phyloP scores from a whole-genome alignment of 2,797 vertebrate species.

The Scleropages formosus region DNA sequence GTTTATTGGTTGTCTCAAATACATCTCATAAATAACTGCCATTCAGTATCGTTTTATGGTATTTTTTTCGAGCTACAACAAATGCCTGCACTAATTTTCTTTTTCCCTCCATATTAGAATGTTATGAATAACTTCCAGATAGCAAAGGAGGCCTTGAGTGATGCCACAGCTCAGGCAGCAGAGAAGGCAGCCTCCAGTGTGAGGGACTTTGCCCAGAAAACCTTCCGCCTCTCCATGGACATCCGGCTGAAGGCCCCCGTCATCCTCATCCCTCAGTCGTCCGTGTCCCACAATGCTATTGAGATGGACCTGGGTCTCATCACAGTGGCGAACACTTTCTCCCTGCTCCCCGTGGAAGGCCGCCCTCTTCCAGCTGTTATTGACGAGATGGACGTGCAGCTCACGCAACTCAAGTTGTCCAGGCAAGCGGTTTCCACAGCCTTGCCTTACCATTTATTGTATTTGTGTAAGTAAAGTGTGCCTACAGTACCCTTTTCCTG shows the following conservation, averaged over 20 bases:
- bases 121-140: conserved; percentile 81
- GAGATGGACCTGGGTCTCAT: conserved; percentile 89
- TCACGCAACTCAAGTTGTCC: conserved; percentile 85
- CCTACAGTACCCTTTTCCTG: too few species aligned
- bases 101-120: conserved; percentile 56
- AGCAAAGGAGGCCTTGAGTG: conserved; percentile 81
- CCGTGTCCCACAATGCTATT: conserved; percentile 76
- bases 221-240: conserved; percentile 81
- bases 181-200: conserved; percentile 90
- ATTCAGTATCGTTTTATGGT: too few species aligned
- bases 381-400: conserved; percentile 81
- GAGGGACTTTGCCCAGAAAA: conserved; percentile 83
- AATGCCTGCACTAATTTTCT: background rate
- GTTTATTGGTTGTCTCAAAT: too few species aligned
- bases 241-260: conserved; percentile 88
- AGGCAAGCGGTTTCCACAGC: conserved; percentile 66
- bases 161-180: conserved; percentile 86
- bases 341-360: conserved; percentile 61
- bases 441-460: background rate
- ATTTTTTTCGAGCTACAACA: too few species aligned
- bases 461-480: too few species aligned
- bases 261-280: conserved; percentile 88
- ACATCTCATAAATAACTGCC: too few species aligned
- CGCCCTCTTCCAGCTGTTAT: conserved; percentile 79
- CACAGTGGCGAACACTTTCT: conserved; percentile 75